Percentiles rank a stretch among this genome's conserved stretches.
Evolutionary conservation across 2,113 vertebrate species (phyloP).

Genomic region (Engystomops pustulosus): DNA sequence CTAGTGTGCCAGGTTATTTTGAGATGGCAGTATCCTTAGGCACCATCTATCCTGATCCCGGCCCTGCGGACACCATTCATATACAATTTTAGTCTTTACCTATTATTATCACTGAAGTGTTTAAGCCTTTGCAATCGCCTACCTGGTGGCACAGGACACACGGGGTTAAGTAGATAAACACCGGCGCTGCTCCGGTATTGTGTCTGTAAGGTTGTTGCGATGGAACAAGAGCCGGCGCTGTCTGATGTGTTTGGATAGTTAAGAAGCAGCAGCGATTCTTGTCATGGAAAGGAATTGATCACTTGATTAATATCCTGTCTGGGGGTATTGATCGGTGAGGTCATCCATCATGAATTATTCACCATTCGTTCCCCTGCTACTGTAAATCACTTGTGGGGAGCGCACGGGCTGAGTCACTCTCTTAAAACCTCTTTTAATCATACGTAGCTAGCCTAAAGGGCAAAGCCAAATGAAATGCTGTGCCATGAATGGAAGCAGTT

Average conservation of each 20-base stretch:
- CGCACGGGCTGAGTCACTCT: conserved; percentile 37
- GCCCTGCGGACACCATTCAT: too few relatives aligned
- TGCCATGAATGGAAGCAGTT: background rate
- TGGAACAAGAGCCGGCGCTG: background rate
- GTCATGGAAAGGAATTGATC: conserved; percentile 52
- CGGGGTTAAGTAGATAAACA: conserved; percentile 1
- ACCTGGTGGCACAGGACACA: background rate
- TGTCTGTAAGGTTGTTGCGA: background rate
- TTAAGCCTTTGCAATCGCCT: too few relatives aligned
- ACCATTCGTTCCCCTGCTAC: conserved; percentile 57
- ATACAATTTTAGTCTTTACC: too few relatives aligned
- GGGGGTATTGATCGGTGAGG: conserved; percentile 60
- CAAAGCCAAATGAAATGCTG: background rate
- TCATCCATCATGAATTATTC: conserved; percentile 63
- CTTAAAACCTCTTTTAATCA: conserved; percentile 35
- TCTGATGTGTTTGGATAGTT: background rate
- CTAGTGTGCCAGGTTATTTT: too few relatives aligned
- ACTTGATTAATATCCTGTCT: conserved; percentile 51
- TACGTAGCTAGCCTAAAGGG: background rate
- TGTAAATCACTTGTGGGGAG: conserved; percentile 48
- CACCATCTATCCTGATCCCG: too few relatives aligned
- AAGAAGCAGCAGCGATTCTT: background rate
- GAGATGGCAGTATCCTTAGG: too few relatives aligned
- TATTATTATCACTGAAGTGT: too few relatives aligned
- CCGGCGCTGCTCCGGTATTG: background rate